A percentile compares a stretch with the other conserved stretches of the same genome.
Evolutionary conservation across 92 coral and sea anemone genomes (phyloP).

Genomic region (Parazoanthus darwini): DNA sequence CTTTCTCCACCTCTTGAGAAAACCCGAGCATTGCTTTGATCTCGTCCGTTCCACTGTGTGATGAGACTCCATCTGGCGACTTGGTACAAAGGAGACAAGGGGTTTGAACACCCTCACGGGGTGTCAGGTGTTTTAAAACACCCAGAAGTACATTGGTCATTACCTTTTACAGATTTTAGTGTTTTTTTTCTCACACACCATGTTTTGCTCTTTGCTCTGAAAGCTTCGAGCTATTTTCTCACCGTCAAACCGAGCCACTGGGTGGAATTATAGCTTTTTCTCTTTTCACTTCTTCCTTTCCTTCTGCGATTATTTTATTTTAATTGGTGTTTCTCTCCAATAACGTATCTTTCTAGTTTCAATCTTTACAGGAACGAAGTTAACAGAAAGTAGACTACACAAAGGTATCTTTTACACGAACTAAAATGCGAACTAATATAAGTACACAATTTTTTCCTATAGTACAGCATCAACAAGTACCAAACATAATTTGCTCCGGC

Average conservation of each 20-base stretch:
- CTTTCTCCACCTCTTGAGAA: too few relatives aligned
- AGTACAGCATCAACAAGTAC: too few relatives aligned
- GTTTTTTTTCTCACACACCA: slow-evolving; percentile 21
- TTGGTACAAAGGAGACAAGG: neutral
- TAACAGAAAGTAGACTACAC: neutral
- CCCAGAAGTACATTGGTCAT: slow-evolving; percentile 24
- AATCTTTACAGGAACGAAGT: slow-evolving; percentile 6
- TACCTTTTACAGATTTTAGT: slow-evolving; percentile 12
- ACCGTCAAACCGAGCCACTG: slow-evolving; percentile 12
- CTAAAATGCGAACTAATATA: neutral
- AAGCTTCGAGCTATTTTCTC: slow-evolving; percentile 29
- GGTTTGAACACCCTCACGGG: neutral
- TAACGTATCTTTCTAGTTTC: neutral
- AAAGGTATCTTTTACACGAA: neutral
- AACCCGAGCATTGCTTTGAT: too few relatives aligned
- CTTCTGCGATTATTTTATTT: slow-evolving; percentile 3
- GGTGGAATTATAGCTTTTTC: slow-evolving; percentile 18
- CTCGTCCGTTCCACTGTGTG: too few relatives aligned
- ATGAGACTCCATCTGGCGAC: too few relatives aligned
- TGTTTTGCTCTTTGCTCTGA: neutral
- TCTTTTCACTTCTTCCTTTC: slow-evolving; percentile 29
- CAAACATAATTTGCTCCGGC: neutral
- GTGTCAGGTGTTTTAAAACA: neutral
- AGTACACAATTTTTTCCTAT: neutral
- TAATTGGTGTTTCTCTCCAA: slow-evolving; percentile 11